These are phyloP conservation scores for Panagrolaimus sp. DNA, from an alignment of 1,140 invertebrate genomes.

Conservation along the genomic window DNA sequence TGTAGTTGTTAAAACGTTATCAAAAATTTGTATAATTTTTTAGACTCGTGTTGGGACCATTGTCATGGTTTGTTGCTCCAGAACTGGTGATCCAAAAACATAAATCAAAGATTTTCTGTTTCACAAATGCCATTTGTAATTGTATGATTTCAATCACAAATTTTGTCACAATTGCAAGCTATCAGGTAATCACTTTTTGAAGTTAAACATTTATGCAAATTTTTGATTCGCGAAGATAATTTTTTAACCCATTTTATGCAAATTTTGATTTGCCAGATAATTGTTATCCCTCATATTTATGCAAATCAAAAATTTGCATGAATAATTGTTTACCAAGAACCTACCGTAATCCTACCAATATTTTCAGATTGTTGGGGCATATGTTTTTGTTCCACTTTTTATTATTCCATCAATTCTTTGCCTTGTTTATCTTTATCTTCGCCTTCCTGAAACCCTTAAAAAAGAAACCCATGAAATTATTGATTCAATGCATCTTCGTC, in stretches of 20 bases:
- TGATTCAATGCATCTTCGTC: constrained; percentile 15
- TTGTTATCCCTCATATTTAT: no score
- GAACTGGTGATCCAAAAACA: constrained; percentile 49
- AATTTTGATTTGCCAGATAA: no score
- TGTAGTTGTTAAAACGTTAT: neutral
- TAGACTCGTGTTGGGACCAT: constrained; percentile 44
- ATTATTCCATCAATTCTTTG: constrained; percentile 41
- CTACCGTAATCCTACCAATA: no score
- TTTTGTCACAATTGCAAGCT: constrained; percentile 41
- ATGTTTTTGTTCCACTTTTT: constrained; percentile 39
- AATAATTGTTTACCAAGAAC: no score
- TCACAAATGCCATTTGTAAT: constrained; percentile 51
- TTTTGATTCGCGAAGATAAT: no score
- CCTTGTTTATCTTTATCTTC: constrained; percentile 39
- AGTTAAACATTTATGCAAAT: no score
- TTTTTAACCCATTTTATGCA: no score
- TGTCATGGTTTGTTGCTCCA: constrained; percentile 51
- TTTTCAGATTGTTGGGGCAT: constrained; percentile 40
- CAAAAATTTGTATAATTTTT: neutral
- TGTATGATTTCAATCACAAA: constrained; percentile 44
- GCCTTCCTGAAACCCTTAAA: constrained; percentile 44
- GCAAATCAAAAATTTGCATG: no score
- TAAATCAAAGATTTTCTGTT: constrained; percentile 41
- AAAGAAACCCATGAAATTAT: constrained; percentile 48
- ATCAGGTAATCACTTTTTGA: constrained; percentile 26